Conservation (phyloP, 2,113 vertebrate genomes). For the Zosterops hypoxanthus region DNA sequence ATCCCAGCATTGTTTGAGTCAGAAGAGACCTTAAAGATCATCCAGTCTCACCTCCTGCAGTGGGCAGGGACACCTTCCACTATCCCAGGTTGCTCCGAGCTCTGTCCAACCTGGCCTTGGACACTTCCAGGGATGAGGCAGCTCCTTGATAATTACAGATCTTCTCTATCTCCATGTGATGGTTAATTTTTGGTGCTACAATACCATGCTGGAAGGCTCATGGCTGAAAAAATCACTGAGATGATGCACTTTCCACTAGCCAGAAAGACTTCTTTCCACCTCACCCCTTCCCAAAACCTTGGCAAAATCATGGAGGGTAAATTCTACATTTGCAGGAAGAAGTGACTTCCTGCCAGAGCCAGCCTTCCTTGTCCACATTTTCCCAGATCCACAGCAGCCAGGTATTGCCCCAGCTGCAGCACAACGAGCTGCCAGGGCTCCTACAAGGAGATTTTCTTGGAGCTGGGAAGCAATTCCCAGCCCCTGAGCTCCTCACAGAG, state of each 20-base stretch:
- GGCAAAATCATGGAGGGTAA: not conserved
- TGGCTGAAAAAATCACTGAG: not conserved
- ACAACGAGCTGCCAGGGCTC: not conserved
- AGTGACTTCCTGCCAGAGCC: not conserved
- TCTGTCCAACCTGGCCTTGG: accelerated
- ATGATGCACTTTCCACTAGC: accelerated
- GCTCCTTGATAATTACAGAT: not conserved
- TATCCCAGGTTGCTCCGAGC: not conserved
- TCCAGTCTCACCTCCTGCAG: accelerated
- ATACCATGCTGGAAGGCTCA: not conserved
- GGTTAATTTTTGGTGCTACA: not conserved
- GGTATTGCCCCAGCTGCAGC: not conserved
- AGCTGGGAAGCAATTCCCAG: not conserved
- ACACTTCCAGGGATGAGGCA: not conserved
- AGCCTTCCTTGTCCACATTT: accelerated
- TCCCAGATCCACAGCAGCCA: not conserved
- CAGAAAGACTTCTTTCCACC: not conserved
- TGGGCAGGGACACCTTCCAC: not conserved
- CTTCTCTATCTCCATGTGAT: not conserved
- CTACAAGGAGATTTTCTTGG: accelerated
- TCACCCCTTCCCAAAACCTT: not conserved
- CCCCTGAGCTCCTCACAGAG: accelerated
- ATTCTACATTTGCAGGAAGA: not conserved
- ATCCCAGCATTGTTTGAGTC: not conserved
- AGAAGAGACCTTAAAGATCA: not conserved